phyloP scores from a whole-genome alignment of 1,140 invertebrate species.

The Cepaea nemoralis region DNA sequence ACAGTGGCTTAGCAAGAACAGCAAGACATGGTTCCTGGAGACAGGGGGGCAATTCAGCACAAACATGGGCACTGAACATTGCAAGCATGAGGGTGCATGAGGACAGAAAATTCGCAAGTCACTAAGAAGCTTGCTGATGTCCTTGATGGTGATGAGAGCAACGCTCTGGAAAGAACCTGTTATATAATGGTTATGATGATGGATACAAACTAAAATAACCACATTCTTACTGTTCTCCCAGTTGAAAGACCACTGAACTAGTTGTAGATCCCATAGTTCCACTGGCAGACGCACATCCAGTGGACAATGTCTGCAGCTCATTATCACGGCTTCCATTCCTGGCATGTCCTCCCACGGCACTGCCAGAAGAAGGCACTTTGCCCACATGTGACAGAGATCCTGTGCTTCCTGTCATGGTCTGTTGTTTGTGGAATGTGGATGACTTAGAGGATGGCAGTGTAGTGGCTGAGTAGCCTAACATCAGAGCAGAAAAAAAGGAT shows the following conservation, averaged over 20 bases:
- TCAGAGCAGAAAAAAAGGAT: background rate
- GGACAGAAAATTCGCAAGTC: no score
- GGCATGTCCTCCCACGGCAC: background rate
- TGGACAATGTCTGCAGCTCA: background rate
- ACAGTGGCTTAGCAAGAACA: no score
- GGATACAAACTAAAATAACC: background rate
- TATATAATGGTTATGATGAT: no score
- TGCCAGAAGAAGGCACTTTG: background rate
- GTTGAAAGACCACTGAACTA: conserved; percentile 21
- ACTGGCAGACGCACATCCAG: background rate
- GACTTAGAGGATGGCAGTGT: background rate
- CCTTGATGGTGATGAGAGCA: no score
- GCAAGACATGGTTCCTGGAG: no score
- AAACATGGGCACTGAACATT: no score
- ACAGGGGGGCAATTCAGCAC: no score
- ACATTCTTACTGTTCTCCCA: conserved; percentile 33
- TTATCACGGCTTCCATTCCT: conserved; percentile 24
- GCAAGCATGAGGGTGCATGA: no score
- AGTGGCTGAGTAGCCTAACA: background rate
- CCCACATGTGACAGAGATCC: conserved; percentile 34
- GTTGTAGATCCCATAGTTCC: background rate
- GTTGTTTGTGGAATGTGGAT: conserved; percentile 36
- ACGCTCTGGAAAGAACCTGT: no score
- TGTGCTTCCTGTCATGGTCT: conserved; percentile 27
- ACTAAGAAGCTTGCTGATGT: no score